Conservation (phyloP, 2,888 invertebrate species). For the Leptopilina syphax region DNA sequence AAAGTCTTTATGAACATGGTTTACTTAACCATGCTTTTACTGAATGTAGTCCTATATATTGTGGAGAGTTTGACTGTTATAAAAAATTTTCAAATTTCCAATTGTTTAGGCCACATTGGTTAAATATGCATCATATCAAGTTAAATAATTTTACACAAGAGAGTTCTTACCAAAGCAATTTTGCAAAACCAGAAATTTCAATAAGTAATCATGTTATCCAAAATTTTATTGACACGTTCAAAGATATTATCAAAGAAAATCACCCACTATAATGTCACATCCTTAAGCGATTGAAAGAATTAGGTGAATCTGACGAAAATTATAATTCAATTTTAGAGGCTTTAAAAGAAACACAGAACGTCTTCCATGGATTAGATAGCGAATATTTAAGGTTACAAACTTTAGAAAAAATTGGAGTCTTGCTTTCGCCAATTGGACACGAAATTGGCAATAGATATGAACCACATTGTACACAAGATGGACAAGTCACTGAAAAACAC, state of each 20-base stretch:
- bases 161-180: not conserved
- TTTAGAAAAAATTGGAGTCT: constrained; percentile 26
- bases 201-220: not conserved
- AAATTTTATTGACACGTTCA: not conserved
- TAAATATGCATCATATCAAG: not conserved
- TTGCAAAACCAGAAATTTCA: not conserved
- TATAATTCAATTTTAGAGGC: not conserved
- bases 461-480: constrained; percentile 7
- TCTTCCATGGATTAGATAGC: not conserved
- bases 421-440: constrained; percentile 25
- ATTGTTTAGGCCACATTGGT: not conserved
- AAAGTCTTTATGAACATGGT: not conserved
- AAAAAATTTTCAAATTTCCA: not conserved
- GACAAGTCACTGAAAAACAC: constrained; percentile 17
- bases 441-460: constrained; percentile 14
- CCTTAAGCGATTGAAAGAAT: not conserved
- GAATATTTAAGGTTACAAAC: constrained; percentile 35
- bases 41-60: not conserved
- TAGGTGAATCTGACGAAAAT: not conserved
- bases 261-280: not conserved
- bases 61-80: not conserved
- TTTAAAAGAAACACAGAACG: not conserved
- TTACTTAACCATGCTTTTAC: not conserved
- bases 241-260: not conserved
- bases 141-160: not conserved